Base-by-base conservation (phyloP, 2,888 invertebrate genomes). In the Synergus japonicus region DNA sequence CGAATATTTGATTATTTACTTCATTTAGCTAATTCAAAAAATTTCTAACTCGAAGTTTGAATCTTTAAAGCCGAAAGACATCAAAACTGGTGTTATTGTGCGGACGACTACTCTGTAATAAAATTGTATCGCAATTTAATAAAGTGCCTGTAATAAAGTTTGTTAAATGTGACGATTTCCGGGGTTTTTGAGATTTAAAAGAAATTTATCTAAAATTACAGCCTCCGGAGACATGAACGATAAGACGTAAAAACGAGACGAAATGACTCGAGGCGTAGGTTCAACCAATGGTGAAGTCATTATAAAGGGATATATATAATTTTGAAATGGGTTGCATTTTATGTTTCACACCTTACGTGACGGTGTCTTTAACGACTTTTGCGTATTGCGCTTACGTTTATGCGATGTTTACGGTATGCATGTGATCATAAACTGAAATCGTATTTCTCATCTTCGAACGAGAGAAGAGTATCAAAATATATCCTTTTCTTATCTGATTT, bases 281-380 rank as follows among this genome's bases (percentile, higher is more conserved):
- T 64, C 64, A 64, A 64, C 37, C 64, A 22, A 37, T 64, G 8
- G 54, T 37, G 64, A 15, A 64, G 37, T 29, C 37, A 64, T 64
- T 64, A 64, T 64, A 64, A 64, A 37, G 12, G 12, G 12, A 13
- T n/a, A 54, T 54, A 54, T n/a, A 64, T 64, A 64, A 64, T 64
- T 64, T 64, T 64, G 64, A 64, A 15, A 29, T 37, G 37, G 15
- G 29, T 29, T 37, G 29, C 37, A 5, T 64, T 63, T 29, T 37
- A 64, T 29, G 37, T 29, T 64, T 64, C 64, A 29, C 64, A 37
- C 64, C 13, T 54, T 29, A 13, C 13, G n/a, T 63, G 29, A 63
- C 12, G 4, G 22, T 64, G 64, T 64, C 29, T 64, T 64, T 64
- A 29, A 64, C 29, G 64, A 64, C 64, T 64, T 5, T 15, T 37